Evolutionary conservation across 1,140 invertebrate genomes (phyloP), one percentile per base, ranked within the genome.

Genomic region (Xylocopa sonorina): DNA sequence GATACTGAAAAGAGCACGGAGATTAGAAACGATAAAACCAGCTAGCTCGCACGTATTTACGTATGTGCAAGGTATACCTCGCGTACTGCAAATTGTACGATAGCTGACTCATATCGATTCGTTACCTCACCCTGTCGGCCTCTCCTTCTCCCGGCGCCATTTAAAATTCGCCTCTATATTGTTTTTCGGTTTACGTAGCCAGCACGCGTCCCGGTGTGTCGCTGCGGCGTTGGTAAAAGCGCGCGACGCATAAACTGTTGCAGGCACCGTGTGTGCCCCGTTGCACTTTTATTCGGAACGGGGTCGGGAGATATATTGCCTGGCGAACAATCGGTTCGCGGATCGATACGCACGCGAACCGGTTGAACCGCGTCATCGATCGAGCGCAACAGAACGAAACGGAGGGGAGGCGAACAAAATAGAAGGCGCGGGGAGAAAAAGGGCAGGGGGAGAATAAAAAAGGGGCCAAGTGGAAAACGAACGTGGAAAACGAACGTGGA

Each of bases 341-440:
- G 79, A 62, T 43, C 67, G 51, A 48, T 41, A 41, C 48, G 38
- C 50, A n/a, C 16, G 51, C 43, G 27, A 82, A 63, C 82, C 80
- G 74, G 80, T 82, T 67, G 80, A 67, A 34, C 75, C 73, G 55
- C 51, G 63, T 57, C 51, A 29, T 48, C 75, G 66, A 60, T 50
- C 2, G 46, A 71, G 46, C n/a, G 50, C 21, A 21, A 55, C 34
- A 2, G n/a, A 53, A 32, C 27, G 63, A 7, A 32, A 29, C 9
- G 7, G 18, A 21, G 12, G 3, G 3, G 18, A 4, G 29, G 27
- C 2, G 29, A 29, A 55, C 27, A 55, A 24, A 29, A 27, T 9
- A 16, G 55, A 21, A 32, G 32, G 10, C 6, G 12, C 7, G 3
- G n/a, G 16, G 9, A 34, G n/a, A n/a, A 50, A 14, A 3, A 14